phyloP scores from a whole-genome alignment of 2,888 invertebrate genomes.

The Scrobipalpa costella region DNA sequence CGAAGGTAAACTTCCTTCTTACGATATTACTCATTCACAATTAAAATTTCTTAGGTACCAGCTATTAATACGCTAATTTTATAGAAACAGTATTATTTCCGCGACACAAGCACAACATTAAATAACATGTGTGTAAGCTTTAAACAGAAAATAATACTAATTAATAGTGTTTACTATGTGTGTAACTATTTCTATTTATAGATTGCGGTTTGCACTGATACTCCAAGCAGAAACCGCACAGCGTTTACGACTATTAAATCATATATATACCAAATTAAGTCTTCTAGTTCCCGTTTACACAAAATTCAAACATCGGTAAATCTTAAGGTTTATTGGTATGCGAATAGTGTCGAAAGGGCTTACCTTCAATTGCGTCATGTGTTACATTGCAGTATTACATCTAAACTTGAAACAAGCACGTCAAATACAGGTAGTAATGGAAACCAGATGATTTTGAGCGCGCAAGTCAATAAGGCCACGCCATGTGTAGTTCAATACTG shows the following conservation, averaged over 20 bases:
- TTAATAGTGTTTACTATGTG: not conserved
- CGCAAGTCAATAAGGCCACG: not conserved
- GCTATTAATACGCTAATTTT: not conserved
- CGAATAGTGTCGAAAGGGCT: not conserved
- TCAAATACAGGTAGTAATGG: not conserved
- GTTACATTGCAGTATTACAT: too few relatives aligned
- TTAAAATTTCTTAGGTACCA: not conserved
- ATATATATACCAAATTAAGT: not conserved
- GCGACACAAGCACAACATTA: not conserved
- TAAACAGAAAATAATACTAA: not conserved
- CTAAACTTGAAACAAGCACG: not conserved
- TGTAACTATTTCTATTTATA: not conserved
- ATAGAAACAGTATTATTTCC: conserved; percentile 21
- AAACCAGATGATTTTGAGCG: not conserved
- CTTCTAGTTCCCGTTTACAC: not conserved
- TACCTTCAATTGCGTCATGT: too few relatives aligned
- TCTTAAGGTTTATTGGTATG: conserved; percentile 27
- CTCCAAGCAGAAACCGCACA: not conserved
- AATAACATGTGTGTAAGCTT: not conserved
- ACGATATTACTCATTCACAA: not conserved
- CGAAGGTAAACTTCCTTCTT: not conserved
- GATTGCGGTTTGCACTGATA: conserved; percentile 3
- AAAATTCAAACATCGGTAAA: not conserved
- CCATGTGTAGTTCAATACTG: conserved; percentile 20
- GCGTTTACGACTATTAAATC: conserved; percentile 1